phyloP scores from a whole-genome alignment of 2,797 vertebrate genomes.

The Xenopus petersii region DNA sequence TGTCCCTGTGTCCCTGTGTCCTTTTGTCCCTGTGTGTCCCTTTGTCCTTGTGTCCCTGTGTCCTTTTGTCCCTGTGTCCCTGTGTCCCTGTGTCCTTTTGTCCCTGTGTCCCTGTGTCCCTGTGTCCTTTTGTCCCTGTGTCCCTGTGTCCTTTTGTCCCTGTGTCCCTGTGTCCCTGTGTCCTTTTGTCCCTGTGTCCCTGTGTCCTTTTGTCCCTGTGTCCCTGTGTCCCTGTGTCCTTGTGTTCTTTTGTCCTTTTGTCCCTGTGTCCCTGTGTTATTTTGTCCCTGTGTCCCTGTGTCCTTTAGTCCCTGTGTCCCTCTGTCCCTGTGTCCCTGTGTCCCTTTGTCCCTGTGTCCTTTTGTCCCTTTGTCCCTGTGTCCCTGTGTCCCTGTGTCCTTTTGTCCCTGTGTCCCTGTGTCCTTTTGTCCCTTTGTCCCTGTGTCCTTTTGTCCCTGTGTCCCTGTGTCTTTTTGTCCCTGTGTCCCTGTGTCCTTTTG shows the following conservation, averaged over 20 bases:
- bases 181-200: not conserved
- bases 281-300: not conserved
- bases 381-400: not conserved
- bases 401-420: constrained; percentile 53
- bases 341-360: not conserved
- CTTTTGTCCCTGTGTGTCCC: not conserved
- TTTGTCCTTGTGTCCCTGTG: not conserved
- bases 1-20: not conserved
- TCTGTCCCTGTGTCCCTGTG: not conserved
- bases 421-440: not conserved
- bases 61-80: not conserved
- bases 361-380: not conserved
- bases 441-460: not conserved
- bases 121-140: too few species aligned
- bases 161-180: not conserved
- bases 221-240: not conserved
- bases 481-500: not conserved
- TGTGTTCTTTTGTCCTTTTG: not conserved
- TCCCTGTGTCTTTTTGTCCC: not conserved
- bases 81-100: not conserved
- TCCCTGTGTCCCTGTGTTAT: not conserved
- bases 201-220: not conserved
- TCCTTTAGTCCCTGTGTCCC: not conserved
- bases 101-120: too few species aligned
- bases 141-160: not conserved